A percentile compares a stretch with the other conserved stretches of the same genome.
These are phyloP conservation scores for Clarias batrachus DNA, from an alignment of 2,113 vertebrate genomes.

Conservation along the genomic window DNA sequence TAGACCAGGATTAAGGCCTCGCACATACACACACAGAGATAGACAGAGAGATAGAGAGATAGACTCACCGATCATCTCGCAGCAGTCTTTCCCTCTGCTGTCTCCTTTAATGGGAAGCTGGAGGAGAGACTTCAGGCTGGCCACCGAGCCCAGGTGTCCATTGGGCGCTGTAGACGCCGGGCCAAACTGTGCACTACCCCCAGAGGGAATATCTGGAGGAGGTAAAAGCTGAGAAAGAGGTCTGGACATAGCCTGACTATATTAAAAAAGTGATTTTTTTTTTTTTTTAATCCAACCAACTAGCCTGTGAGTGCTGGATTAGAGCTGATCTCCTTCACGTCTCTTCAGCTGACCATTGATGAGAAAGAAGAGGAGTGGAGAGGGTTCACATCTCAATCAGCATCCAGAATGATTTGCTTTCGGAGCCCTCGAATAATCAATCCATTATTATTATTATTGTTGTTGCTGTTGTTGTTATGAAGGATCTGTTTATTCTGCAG, in stretches of 20 bases:
- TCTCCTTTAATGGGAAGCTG: slow-evolving; percentile 79
- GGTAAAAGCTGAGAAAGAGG: slow-evolving; percentile 73
- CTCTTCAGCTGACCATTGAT: slow-evolving; percentile 18
- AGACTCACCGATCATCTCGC: slow-evolving; percentile 75
- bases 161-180: slow-evolving; percentile 64
- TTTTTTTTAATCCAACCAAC: background rate
- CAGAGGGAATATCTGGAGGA: slow-evolving; percentile 72
- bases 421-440: background rate
- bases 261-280: background rate
- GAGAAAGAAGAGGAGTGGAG: background rate
- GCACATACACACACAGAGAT: background rate
- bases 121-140: slow-evolving; percentile 76
- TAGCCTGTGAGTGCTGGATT: background rate
- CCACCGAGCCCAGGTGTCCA: slow-evolving; percentile 75
- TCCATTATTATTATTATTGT: slow-evolving; percentile 16
- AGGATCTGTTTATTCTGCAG: slow-evolving; percentile 9
- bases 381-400: slow-evolving; percentile 23
- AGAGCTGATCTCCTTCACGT: background rate
- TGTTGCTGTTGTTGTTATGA: no score
- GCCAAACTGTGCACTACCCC: slow-evolving; percentile 75
- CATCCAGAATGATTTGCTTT: slow-evolving; percentile 7
- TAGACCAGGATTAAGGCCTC: background rate
- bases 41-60: slow-evolving; percentile 16
- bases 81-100: slow-evolving; percentile 74
- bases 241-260: slow-evolving; percentile 71